phyloP scores from a whole-genome alignment of 2,797 vertebrate genomes.

The Molossus molossus region DNA sequence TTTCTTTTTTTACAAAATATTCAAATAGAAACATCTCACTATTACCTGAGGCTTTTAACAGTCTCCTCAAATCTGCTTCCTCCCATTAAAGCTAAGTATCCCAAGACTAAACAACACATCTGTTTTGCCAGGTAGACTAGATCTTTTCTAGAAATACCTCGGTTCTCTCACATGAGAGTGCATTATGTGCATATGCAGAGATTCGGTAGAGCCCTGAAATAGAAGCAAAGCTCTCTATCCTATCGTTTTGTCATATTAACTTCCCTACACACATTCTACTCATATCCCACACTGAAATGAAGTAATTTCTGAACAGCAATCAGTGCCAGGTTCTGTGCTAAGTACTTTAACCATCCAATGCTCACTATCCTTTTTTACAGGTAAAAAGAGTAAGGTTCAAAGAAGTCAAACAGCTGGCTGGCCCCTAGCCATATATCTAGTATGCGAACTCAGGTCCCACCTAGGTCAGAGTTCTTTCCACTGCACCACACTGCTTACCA shows the following conservation, averaged over 20 bases:
- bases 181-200: not conserved
- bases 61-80: slow-evolving; percentile 64
- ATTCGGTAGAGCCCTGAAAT: not conserved
- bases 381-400: not conserved
- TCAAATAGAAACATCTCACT: slow-evolving; percentile 58
- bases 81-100: slow-evolving; percentile 55
- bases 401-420: not conserved
- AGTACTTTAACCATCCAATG: not conserved
- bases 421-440: not conserved
- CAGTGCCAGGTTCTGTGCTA: slow-evolving; percentile 32
- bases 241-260: slow-evolving; percentile 20
- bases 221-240: not conserved
- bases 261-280: slow-evolving; percentile 4
- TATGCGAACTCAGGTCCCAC: slow-evolving; percentile 10
- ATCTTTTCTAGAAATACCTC: slow-evolving; percentile 55
- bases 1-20: not conserved
- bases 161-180: not conserved
- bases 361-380: not conserved
- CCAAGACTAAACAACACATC: not conserved
- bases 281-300: not conserved
- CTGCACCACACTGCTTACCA: not conserved
- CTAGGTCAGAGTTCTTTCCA: not conserved
- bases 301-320: not conserved
- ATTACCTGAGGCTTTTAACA: slow-evolving; percentile 50
- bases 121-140: slow-evolving; percentile 39